Evolutionary conservation across 1,140 invertebrate genomes (phyloP).

Genomic region (Brevipalpus yothersi): DNA sequence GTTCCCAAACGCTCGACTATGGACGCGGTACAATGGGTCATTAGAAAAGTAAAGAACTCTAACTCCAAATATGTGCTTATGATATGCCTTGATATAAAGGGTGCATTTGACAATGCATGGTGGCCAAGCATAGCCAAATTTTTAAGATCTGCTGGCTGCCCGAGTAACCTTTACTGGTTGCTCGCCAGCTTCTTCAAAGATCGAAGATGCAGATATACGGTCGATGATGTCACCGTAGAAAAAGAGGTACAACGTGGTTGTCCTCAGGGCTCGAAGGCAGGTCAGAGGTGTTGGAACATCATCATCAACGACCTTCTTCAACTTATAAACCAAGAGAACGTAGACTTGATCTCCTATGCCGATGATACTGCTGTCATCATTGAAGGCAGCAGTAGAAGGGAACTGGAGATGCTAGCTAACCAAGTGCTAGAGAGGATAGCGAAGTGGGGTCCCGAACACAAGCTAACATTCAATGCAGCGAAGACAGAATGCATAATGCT

Average conservation of each 20-base stretch:
- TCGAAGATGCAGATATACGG: background rate
- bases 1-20: background rate
- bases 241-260: background rate
- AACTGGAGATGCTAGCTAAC: background rate
- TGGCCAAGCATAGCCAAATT: background rate
- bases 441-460: background rate
- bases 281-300: background rate
- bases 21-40: background rate
- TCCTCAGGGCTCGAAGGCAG: background rate
- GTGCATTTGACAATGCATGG: background rate
- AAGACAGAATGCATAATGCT: background rate
- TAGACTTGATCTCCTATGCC: background rate
- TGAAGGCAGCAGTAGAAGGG: background rate
- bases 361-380: background rate
- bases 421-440: background rate
- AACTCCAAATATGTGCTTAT: background rate
- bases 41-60: background rate
- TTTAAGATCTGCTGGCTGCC: background rate
- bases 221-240: background rate
- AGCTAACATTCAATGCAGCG: background rate
- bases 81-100: background rate
- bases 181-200: background rate
- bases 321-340: background rate
- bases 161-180: background rate
- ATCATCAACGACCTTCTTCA: background rate